Evolutionary conservation across 1,140 invertebrate genomes (phyloP), one percentile per base, ranked within the genome.

Genomic region (Sminthurinus signatus): DNA sequence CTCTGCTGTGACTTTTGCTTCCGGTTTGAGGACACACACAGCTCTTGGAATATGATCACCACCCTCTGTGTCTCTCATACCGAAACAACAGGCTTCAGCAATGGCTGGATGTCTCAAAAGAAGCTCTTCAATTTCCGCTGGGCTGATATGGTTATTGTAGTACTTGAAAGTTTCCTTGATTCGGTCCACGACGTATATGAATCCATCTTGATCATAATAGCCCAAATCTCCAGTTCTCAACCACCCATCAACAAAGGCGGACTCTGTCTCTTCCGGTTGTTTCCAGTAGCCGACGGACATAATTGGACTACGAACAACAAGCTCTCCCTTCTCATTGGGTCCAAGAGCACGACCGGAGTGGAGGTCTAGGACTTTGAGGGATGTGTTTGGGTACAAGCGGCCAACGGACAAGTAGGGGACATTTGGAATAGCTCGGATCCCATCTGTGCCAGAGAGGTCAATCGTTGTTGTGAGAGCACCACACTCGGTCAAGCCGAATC

Each of bases 151-250:
- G 10, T 54, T 19, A 48, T 27, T 29, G 15, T 23, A 2, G 21
- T 19, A n/a, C 2, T 25, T 60, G 23, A 60, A 25, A 27, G 25
- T 60, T 43, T 43, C 70, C 62, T 73, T 75, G 48, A 73, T 68
- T 60, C 74, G 64, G 32, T 74, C 74, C 14, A 71, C 61, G 1
- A 75, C 65, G 60, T 69, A 75, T n/a, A 75, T 46, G 43, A 64
- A 65, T 32, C 71, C 73, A 21, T 70, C 51, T 17, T 70, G 57
- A 65, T 74, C 73, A 59, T 65, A 75, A 55, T 71, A 72, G 5
- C 69, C 73, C 12, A 74, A 39, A 65, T 75, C 74, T 19, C 74
- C 73, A 29, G 71, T 72, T 32, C 29, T 44, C 44, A 73, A 42
- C 71, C 71, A 72, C 19, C 70, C 70, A 23, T 71, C 36, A 27